Evolutionary conservation across 1,140 invertebrate species (phyloP).

Genomic region (Aleiodes sp.): DNA sequence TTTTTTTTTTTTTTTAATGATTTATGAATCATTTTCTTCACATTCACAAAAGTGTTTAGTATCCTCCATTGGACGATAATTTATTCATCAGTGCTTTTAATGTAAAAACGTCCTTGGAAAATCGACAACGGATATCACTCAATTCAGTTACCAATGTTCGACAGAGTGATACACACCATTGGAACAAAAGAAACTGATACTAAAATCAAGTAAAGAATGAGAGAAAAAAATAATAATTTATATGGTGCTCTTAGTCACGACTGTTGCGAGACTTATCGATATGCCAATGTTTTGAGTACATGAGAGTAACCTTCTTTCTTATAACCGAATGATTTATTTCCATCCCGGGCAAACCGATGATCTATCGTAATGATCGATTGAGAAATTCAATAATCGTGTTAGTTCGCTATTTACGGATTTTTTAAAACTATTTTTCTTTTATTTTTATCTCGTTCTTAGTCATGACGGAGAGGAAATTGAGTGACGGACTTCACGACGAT

Average conservation of each 20-base stretch:
- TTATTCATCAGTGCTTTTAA: too few relatives aligned
- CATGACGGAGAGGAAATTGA: too few relatives aligned
- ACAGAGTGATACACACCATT: neutral
- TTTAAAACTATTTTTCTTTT: too few relatives aligned
- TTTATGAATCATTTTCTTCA: too few relatives aligned
- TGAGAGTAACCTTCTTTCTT: constrained; percentile 14
- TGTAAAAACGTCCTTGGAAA: too few relatives aligned
- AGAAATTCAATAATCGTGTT: constrained; percentile 13
- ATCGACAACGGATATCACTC: neutral
- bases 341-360: constrained; percentile 1
- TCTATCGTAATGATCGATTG: constrained; percentile 12
- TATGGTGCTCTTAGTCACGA: constrained; percentile 15
- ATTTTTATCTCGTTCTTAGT: too few relatives aligned
- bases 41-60: too few relatives aligned
- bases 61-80: too few relatives aligned
- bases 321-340: constrained; percentile 6
- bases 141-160: neutral
- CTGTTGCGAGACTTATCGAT: constrained; percentile 2
- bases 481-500: neutral
- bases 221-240: too few relatives aligned
- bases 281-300: constrained; percentile 11
- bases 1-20: too few relatives aligned
- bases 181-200: neutral
- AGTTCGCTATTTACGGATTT: neutral
- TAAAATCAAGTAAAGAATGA: neutral